phyloP scores from a whole-genome alignment of 1,140 invertebrate genomes.

The Psilanteris sp. region DNA sequence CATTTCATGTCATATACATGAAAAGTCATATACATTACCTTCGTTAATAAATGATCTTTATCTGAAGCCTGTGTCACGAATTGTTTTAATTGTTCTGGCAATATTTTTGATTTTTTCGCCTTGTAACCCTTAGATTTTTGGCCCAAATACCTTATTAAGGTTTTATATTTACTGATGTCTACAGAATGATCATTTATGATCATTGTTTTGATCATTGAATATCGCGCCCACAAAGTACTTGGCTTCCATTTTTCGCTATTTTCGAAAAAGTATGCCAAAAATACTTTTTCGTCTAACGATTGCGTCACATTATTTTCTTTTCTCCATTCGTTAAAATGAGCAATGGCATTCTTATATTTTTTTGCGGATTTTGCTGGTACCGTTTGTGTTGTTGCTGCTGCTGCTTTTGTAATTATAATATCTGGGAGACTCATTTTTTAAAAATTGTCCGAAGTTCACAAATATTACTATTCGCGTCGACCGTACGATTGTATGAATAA shows the following conservation, averaged over 20 bases:
- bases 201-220: slow-evolving; percentile 3
- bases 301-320: not conserved
- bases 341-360: slow-evolving; percentile 9
- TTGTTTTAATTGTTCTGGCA: not conserved
- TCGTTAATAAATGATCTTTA: slow-evolving; percentile 6
- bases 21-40: no score
- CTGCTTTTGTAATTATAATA: not conserved
- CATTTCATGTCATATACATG: no score
- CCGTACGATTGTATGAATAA: no score
- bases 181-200: not conserved
- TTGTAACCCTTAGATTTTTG: slow-evolving; percentile 8
- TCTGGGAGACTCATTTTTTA: slow-evolving; percentile 11
- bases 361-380: not conserved
- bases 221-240: slow-evolving; percentile 16
- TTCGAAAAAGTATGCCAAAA: no score
- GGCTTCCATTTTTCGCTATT: no score
- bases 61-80: no score
- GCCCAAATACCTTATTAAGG: no score
- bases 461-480: no score
- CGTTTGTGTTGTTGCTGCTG: not conserved
- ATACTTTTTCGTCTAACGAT: no score
- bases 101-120: slow-evolving; percentile 17
- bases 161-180: slow-evolving; percentile 3
- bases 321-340: slow-evolving; percentile 13
- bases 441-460: no score